Base-by-base conservation (phyloP, 92 coral and sea anemone genomes). In the Parazoanthus swiftii region DNA sequence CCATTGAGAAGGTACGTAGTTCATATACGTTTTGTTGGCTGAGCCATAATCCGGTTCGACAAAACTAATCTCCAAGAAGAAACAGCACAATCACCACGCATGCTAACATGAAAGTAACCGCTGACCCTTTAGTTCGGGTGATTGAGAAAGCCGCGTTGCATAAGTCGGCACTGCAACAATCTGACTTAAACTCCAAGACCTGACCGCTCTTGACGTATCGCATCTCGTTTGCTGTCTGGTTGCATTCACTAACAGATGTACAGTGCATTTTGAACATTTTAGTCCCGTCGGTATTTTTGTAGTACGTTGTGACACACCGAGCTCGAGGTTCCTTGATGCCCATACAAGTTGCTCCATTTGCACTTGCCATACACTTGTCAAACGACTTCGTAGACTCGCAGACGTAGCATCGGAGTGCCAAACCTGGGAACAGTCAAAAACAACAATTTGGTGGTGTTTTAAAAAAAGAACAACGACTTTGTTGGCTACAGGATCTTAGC, bases 121-220 rank as follows among this genome's bases (percentile, higher is more conserved):
- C 37, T 23, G 37, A 25, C 37, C 37, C 75, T 26, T 71, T 71
- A 38, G 38, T 71, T 71, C 44, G 14, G 37, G 46, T 0, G 51
- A 5, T 56, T 26, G 81, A 77, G 37, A 20, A 23, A 10, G 29
- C 35, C 18, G 35, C 37, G 56, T 13, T 56, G 25, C 83, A 80
- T 6, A 80, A 80, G 36, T 80, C 70, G 54, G 25, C 33, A 25
- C 33, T 80, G 25, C 83, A 80, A 37, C 83, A 80, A 33, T 80
- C 70, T 5, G 70, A 54, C 8, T 44, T 33, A 46, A 37, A 78
- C 63, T 78, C 33, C 63, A 21, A 44, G 25, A n/a, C 33, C 9
- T 7, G 63, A 8, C 67, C 67, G 16, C 3, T 6, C 14, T 46
- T 39, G 39, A 79, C 66, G n/a, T 80, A 80, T 51, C 83, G 70